Evolutionary conservation across 2,797 vertebrate genomes (phyloP).

Genomic region (Muraenolepis orangiensis): DNA sequence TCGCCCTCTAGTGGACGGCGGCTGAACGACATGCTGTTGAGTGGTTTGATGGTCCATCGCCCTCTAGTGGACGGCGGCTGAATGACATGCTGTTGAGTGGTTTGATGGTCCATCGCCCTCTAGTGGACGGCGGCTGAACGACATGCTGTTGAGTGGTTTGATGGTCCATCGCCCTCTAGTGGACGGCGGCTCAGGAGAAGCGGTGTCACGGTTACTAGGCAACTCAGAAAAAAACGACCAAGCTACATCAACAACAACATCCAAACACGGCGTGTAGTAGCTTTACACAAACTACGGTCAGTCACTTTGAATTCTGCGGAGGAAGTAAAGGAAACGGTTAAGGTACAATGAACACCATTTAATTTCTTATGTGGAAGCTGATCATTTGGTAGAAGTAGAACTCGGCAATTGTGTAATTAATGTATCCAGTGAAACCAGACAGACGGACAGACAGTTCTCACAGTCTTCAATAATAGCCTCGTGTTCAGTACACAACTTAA

Average conservation of each 20-base stretch:
- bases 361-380: no score
- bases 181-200: constrained; percentile 31
- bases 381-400: no score
- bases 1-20: constrained; percentile 25
- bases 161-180: constrained; percentile 31
- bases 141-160: no score
- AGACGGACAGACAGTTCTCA: no score
- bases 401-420: no score
- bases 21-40: background rate
- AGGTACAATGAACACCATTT: no score
- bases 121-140: background rate
- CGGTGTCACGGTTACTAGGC: constrained; percentile 32
- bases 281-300: background rate
- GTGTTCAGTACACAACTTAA: no score
- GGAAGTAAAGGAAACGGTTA: background rate
- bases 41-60: no score
- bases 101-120: no score
- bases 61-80: constrained; percentile 17
- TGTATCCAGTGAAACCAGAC: no score
- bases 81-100: no score
- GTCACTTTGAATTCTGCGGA: background rate
- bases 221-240: constrained; percentile 22
- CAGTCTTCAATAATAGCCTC: no score
- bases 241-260: background rate
- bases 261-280: background rate